These are phyloP conservation scores for Chionomys nivalis DNA, from an alignment of 2,113 vertebrate genomes.

Conservation along the genomic window DNA sequence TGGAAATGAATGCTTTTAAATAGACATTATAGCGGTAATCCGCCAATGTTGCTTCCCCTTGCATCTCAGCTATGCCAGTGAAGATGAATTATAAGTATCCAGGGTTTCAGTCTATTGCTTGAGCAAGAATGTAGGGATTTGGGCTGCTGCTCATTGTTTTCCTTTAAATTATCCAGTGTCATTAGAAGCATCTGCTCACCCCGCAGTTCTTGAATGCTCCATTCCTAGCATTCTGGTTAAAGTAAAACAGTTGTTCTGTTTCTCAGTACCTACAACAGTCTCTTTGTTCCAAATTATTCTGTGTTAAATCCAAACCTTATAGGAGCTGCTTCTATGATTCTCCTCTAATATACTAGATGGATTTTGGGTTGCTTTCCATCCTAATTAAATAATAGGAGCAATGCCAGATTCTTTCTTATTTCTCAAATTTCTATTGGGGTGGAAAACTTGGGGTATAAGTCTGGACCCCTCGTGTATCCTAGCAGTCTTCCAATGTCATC, in stretches of 20 bases:
- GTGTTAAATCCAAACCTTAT: neutral
- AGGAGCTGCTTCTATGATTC: neutral
- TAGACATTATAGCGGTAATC: neutral
- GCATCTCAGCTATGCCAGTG: neutral
- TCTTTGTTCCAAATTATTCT: neutral
- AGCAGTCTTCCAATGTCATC: neutral
- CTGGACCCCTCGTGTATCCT: neutral
- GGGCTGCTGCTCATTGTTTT: neutral
- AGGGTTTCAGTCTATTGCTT: neutral
- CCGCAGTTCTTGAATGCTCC: neutral
- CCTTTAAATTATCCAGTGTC: neutral
- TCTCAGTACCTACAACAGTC: neutral
- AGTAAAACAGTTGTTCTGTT: neutral
- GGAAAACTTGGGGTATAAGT: neutral
- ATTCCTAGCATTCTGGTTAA: neutral
- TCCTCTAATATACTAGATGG: neutral
- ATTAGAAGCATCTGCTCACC: constrained; percentile 25
- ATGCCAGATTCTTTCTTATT: neutral
- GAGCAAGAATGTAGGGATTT: constrained; percentile 10
- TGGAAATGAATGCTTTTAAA: neutral
- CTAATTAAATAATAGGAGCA: constrained; percentile 1
- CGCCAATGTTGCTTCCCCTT: neutral
- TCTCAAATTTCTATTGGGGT: constrained; percentile 1
- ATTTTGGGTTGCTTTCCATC: neutral
- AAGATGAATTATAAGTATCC: neutral